Evolutionary conservation across 2,113 vertebrate genomes (phyloP).

Genomic region (Alaudala cheleensis): DNA sequence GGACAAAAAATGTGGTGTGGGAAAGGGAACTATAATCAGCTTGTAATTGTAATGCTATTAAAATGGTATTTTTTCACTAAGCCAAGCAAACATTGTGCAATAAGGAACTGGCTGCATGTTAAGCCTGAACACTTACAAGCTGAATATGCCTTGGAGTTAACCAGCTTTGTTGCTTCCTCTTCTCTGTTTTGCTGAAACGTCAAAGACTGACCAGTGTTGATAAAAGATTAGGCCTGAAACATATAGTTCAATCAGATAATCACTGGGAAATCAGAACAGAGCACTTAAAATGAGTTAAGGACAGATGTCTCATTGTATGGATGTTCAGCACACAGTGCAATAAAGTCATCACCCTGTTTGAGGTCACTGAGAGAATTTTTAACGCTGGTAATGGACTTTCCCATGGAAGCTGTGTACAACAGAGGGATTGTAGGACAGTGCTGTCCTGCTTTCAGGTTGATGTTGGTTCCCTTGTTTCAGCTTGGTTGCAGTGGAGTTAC

Average conservation of each 20-base stretch:
- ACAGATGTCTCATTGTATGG: background rate
- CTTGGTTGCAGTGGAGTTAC: background rate
- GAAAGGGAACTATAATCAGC: background rate
- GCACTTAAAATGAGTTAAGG: background rate
- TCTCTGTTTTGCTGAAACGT: background rate
- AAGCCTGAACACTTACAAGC: background rate
- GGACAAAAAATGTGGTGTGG: background rate
- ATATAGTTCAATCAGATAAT: background rate
- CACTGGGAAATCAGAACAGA: background rate
- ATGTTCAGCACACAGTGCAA: background rate
- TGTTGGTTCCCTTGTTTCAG: background rate
- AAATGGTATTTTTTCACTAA: background rate
- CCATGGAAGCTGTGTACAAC: background rate
- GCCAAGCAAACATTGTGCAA: constrained; percentile 5
- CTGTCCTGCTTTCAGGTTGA: background rate
- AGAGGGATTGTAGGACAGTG: background rate
- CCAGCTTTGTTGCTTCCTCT: background rate
- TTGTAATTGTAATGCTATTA: background rate
- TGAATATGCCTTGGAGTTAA: background rate
- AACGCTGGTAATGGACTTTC: background rate
- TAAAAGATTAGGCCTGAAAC: background rate
- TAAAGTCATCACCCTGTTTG: background rate
- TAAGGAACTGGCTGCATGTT: background rate
- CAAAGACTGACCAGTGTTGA: background rate
- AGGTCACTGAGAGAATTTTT: background rate